Conservation (phyloP, 2,797 vertebrate species). For the Nannoperca obscura region DNA sequence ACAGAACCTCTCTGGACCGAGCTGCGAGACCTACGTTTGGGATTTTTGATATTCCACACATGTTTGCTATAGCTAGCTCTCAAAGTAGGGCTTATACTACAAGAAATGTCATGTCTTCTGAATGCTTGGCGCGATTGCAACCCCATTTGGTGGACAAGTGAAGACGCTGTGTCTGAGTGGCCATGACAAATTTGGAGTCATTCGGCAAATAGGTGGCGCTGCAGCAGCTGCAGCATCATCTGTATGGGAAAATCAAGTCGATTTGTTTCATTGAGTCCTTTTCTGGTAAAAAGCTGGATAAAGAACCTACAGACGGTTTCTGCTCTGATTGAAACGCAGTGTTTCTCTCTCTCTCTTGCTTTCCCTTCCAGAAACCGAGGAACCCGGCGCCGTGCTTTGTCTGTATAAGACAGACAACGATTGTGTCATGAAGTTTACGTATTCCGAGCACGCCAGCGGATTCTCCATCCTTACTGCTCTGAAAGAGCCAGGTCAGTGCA, state of each 20-base stretch:
- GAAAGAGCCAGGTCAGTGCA: conserved; percentile 91
- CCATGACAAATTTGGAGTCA: too few species aligned
- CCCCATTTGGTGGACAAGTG: too few species aligned
- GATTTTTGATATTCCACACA: too few species aligned
- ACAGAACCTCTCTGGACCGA: too few species aligned
- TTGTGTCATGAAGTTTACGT: conserved; percentile 98
- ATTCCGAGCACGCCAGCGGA: conserved; percentile 92
- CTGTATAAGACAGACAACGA: conserved; percentile 93
- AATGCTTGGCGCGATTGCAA: too few species aligned
- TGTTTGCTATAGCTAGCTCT: too few species aligned
- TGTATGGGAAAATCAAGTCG: neutral
- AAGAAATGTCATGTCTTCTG: too few species aligned
- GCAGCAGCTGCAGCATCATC: too few species aligned
- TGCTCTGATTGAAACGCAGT: neutral
- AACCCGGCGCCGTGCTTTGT: conserved; percentile 88
- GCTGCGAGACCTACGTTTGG: too few species aligned
- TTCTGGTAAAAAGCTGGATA: neutral
- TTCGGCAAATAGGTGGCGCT: too few species aligned
- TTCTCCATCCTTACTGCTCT: conserved; percentile 93
- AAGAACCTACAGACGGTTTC: neutral
- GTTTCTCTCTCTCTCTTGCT: neutral
- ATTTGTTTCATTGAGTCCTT: neutral
- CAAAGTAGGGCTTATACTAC: too few species aligned
- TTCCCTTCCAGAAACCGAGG: conserved; percentile 86
- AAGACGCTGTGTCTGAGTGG: too few species aligned